Conservation (phyloP, 2,888 invertebrate species). For the Folsomia candida region DNA sequence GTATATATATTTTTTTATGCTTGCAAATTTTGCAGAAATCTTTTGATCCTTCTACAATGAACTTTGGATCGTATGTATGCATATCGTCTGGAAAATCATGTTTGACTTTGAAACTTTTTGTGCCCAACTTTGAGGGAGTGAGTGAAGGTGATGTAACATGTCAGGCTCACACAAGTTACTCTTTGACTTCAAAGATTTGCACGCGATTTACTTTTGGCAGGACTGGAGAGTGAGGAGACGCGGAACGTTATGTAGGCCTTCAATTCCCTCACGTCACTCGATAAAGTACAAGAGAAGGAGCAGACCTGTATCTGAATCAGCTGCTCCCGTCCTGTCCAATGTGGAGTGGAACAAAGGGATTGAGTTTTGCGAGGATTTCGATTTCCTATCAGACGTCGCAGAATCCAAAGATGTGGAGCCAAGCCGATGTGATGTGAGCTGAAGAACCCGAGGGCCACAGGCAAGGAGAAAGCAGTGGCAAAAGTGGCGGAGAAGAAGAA, state of each 20-base stretch:
- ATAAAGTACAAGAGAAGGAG: background rate
- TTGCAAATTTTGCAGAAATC: background rate
- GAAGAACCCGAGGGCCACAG: background rate
- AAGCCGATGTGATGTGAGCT: background rate
- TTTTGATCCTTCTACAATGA: background rate
- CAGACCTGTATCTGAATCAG: background rate
- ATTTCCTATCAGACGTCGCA: background rate
- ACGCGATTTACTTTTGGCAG: background rate
- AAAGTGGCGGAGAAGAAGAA: too few species aligned
- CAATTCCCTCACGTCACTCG: background rate
- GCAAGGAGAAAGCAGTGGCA: background rate
- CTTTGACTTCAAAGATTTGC: background rate
- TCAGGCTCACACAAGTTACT: background rate
- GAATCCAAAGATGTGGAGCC: background rate
- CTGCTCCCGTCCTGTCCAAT: too few species aligned
- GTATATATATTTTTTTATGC: too few species aligned
- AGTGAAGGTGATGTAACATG: background rate
- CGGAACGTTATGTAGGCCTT: background rate
- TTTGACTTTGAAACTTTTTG: background rate
- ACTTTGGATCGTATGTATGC: background rate
- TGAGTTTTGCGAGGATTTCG: background rate
- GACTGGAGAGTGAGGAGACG: background rate
- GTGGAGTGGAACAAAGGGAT: constrained; percentile 4
- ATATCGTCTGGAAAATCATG: background rate
- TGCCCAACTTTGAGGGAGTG: background rate